Base-by-base conservation (phyloP, 53 echinoderm and acorn worm genomes). In the Zoroaster sp. region DNA sequence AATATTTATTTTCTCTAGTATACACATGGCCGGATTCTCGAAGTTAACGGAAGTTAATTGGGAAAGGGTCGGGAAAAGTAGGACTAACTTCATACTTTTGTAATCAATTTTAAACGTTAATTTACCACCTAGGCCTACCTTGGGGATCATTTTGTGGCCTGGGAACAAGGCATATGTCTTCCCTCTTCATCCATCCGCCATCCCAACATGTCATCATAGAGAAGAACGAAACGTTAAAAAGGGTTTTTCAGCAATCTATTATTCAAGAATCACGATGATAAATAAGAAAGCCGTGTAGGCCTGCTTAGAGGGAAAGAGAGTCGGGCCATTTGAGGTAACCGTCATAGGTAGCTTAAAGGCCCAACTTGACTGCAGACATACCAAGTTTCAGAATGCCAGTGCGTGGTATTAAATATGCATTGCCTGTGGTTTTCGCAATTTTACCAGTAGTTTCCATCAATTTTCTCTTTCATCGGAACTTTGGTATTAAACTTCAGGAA, bases 31-130 rank as follows among this genome's bases (percentile, higher is more conserved):
- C 35, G 81, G 66, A 81, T 81, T 81, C 54, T 36, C 1, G 32
- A 66, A 41, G 40, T 81, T 81, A 66, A 81, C 81, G 55, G 66
- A 31, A 67, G 66, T 81, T 81, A 81, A 81, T 67, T 40, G 81
- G 15, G 40, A 41, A 81, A 63, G 39, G 28, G 28, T 25, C 8
- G 21, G 23, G 28, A 59, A 25, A 59, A 59, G 63, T 59, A 59
- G 63, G 63, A 59, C 63, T 25, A 28, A 11, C 30, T 59, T 59
- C 63, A 59, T 59, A 59, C 63, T 21, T 21, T 59, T 28, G 63
- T 59, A 59, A 59, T 59, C 21, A 59, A 59, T 59, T 59, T 59
- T 59, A 59, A 59, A 28, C 63, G 63, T 59, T 59, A 28, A 59
- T 59, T 59, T 59, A 28, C 11, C 63, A 59, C 25, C 23, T 9